Conservation (phyloP, 30 jellyfish, hydroid and myxozoan genomes). For the Rhopilema esculentum region DNA sequence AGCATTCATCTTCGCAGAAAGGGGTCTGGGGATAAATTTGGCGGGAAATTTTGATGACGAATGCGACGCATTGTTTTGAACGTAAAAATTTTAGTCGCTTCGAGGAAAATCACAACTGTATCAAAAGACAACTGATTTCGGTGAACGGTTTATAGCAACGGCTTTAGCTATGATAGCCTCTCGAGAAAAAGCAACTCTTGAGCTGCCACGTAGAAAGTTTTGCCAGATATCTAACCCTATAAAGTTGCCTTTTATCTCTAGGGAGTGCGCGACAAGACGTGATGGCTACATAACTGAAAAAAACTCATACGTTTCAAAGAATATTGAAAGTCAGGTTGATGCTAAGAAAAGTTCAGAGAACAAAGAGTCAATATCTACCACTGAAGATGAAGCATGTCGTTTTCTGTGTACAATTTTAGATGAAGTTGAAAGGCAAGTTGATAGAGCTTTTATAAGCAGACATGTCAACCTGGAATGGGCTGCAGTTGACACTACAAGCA, state of each 20-base stretch:
- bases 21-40: neutral
- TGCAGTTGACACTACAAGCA: neutral
- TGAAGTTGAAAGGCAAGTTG: neutral
- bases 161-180: neutral
- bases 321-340: too few relatives aligned
- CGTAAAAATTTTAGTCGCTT: neutral
- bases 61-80: neutral
- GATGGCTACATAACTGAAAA: too few relatives aligned
- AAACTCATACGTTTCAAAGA: too few relatives aligned
- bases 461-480: neutral
- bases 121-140: neutral
- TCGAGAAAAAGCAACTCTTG: too few relatives aligned
- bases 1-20: neutral
- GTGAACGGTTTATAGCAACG: neutral
- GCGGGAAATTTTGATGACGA: neutral
- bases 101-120: neutral
- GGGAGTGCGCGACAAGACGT: too few relatives aligned
- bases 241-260: too few relatives aligned
- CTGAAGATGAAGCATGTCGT: neutral
- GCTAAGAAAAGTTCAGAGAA: too few relatives aligned
- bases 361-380: neutral
- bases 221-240: too few relatives aligned
- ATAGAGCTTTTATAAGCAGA: neutral
- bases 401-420: neutral
- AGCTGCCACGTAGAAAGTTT: too few relatives aligned